Evolutionary conservation across 1,140 invertebrate species (phyloP).

Genomic region (Akabosia matsudoensis): DNA sequence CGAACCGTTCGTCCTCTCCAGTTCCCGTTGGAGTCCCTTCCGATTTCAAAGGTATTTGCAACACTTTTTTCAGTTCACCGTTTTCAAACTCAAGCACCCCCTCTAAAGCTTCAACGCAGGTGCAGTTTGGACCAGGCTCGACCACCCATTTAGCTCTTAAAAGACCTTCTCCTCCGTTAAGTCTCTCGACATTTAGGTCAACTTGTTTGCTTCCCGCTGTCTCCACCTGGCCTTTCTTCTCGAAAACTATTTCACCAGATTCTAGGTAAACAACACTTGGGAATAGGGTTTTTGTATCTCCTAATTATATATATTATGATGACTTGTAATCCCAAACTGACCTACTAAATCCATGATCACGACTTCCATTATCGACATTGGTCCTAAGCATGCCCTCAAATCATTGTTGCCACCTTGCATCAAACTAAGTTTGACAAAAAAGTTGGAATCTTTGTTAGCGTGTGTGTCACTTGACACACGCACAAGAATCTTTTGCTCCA

Average conservation of each 20-base stretch:
- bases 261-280: slow-evolving; percentile 40
- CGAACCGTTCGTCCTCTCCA: slow-evolving; percentile 56
- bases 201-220: slow-evolving; percentile 59
- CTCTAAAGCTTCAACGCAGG: slow-evolving; percentile 55
- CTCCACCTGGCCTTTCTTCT: slow-evolving; percentile 59
- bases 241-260: slow-evolving; percentile 60
- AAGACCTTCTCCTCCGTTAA: slow-evolving; percentile 59
- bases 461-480: not conserved
- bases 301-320: not conserved
- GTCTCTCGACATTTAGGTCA: slow-evolving; percentile 55
- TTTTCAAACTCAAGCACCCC: slow-evolving; percentile 59
- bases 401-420: not conserved
- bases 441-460: not conserved
- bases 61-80: slow-evolving; percentile 51
- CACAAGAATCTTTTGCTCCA: not conserved
- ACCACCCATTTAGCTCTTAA: slow-evolving; percentile 59
- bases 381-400: not conserved
- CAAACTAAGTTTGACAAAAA: not conserved
- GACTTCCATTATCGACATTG: slow-evolving; percentile 5
- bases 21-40: not conserved
- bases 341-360: not conserved
- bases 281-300: no score
- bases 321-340: not conserved
- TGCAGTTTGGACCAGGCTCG: slow-evolving; percentile 52
- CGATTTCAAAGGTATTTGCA: not conserved